Evolutionary conservation across 1,140 invertebrate species (phyloP), one percentile per base, ranked within the genome.

Genomic region (Drosophila lowei): DNA sequence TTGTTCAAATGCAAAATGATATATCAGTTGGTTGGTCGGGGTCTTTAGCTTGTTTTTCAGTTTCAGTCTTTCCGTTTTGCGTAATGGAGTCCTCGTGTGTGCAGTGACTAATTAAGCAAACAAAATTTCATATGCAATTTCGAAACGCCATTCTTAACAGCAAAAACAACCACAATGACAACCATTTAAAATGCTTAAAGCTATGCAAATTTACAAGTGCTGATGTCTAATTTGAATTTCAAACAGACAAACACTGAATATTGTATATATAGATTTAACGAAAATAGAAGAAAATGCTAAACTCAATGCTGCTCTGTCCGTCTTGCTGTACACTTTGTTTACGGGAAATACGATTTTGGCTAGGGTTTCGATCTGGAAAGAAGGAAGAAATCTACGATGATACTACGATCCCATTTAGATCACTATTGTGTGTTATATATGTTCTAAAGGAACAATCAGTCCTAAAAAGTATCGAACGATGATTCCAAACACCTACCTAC

Each of bases 211-310:
- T 86, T 86, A 76, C 70, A 75, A 74, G 77, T 81, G 77, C 81
- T 75, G 73, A 85, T 85, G 81, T 80, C 81, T 85, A 85, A 85
- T 85, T 85, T 86, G 81, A 86, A 85, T 86, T 85, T 85, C 83
- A 85, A 85, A 84, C 64, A 84, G 79, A 42, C 71, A 68, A 60
- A 64, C 52, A 66, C 47, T 21, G 18, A 57, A 23, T 47, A 21
- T 50, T 2, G 30, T 42, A 46, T 44, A 49, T 46, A 73, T 52
- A 49, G 34, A 53, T 43, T 48, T 50, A 61, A 28, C 30, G 16
- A 25, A 73, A 73, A 55, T 72, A 52, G 30, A 65, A 74, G 53
- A 73, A 54, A 58, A 58, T 38, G 34, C 34, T 38, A 38, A 38
- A 38, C 11, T 38, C 34, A 38, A 38, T 38, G 34, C 34, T 13